Percentiles rank a stretch among this genome's conserved stretches.
phyloP scores from a whole-genome alignment of 2,113 vertebrate genomes.

The Pogonocichla stellata region DNA sequence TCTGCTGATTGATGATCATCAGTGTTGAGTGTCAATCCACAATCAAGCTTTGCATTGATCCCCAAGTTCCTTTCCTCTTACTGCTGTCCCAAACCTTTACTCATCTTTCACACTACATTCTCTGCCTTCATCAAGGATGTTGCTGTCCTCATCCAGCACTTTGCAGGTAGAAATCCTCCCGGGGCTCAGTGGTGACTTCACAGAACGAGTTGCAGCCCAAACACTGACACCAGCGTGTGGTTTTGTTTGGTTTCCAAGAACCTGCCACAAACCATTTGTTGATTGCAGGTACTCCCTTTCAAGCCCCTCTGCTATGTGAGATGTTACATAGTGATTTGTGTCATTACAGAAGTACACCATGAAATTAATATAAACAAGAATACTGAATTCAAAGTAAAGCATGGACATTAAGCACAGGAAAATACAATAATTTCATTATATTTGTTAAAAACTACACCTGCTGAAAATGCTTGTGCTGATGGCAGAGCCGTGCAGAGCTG shows the following conservation, averaged over 20 bases:
- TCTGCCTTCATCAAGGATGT: neutral
- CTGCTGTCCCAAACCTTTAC: neutral
- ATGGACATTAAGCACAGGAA: too few relatives aligned
- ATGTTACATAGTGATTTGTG: too few relatives aligned
- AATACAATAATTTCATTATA: too few relatives aligned
- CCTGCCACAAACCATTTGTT: neutral
- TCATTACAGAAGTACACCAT: too few relatives aligned
- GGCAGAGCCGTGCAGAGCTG: fast-evolving
- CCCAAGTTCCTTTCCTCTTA: neutral
- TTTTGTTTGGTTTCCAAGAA: neutral
- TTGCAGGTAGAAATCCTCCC: neutral
- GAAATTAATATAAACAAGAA: too few relatives aligned
- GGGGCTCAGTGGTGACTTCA: neutral
- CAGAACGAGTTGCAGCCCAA: neutral
- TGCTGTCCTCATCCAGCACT: neutral
- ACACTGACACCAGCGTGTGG: fast-evolving
- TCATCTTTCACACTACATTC: neutral
- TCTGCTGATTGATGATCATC: neutral
- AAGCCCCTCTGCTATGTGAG: neutral
- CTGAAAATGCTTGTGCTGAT: neutral
- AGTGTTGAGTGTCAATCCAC: fast-evolving
- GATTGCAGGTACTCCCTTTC: neutral
- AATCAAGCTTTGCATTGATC: neutral
- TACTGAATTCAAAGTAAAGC: too few relatives aligned
- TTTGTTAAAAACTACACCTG: neutral